These are phyloP conservation scores for Plestiodon gilberti DNA, from an alignment of 2,113 vertebrate species.

Conservation along the genomic window DNA sequence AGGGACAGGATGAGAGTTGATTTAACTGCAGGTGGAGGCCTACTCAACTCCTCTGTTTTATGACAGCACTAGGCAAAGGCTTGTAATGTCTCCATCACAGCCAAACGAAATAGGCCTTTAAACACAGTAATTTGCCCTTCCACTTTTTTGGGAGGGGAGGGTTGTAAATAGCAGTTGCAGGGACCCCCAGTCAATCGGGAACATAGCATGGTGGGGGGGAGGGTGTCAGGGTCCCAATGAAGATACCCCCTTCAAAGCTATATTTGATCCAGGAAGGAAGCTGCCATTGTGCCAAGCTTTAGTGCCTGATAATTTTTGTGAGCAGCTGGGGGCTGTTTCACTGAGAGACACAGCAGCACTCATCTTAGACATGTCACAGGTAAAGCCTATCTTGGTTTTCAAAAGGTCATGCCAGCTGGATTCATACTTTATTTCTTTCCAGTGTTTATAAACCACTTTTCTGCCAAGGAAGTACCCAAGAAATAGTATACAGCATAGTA, in stretches of 20 bases:
- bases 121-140: too few relatives aligned
- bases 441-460: neutral
- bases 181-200: too few relatives aligned
- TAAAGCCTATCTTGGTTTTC: neutral
- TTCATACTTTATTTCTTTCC: neutral
- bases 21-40: neutral
- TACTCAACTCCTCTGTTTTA: constrained; percentile 1
- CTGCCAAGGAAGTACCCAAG: neutral
- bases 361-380: neutral
- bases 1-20: neutral
- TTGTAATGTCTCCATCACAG: neutral
- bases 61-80: neutral
- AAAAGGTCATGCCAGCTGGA: neutral
- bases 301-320: neutral
- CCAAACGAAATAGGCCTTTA: too few relatives aligned
- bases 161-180: too few relatives aligned
- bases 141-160: too few relatives aligned
- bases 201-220: too few relatives aligned
- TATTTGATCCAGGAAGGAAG: too few relatives aligned
- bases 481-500: neutral
- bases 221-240: too few relatives aligned
- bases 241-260: too few relatives aligned
- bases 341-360: neutral
- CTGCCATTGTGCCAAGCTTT: too few relatives aligned
- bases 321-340: neutral